Base-by-base conservation (phyloP, 2,888 invertebrate genomes). In the Harpalus rufipes region DNA sequence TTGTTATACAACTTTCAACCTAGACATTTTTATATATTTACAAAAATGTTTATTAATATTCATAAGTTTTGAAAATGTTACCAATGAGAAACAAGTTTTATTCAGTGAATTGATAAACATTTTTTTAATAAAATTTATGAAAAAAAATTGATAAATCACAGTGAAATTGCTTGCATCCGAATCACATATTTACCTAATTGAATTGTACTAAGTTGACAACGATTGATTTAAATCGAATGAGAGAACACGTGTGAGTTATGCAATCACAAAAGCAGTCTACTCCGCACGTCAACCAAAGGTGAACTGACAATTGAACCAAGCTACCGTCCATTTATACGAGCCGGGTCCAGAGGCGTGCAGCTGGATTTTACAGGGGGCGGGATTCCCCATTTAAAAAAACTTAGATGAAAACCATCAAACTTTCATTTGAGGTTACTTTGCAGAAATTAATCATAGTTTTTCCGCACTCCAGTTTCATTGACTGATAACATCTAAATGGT, bases 271-370 rank as follows among this genome's bases (percentile, higher is more conserved):
- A 80, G 51, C 61, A 32, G 78, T 58, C 81, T 41, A 51, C 32
- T 14, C 84, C 8, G 63, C 21, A 74, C 84, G 32, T 39, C 44
- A 84, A 41, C 41, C 56, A 83, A 83, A 84, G 84, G 84, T 84
- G 84, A 84, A 84, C 84, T 84, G 84, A 56, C 78, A 84, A 61
- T 63, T 78, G 63, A 84, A 78, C 41, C 59, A 44, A 56, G 78
- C 83, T 78, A 84, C 84, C 84, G 84, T 84, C 63, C 56, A 63
- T 84, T 84, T 84, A 84, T 84, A 84, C 12, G 84, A 63, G 65
- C 61, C 51, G 61, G 25, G 78, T 6, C n/a, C 84, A 84, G 78
- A 63, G 84, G 41, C 65, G 84, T 39, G 63, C 63, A 51, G 10
- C 58, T n/a, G 76, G 82, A 72, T 74, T 83, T 81, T 14, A 51